Evolutionary conservation across 2,888 invertebrate species (phyloP), one percentile per base, ranked within the genome.

Genomic region (Panzeria rudis): DNA sequence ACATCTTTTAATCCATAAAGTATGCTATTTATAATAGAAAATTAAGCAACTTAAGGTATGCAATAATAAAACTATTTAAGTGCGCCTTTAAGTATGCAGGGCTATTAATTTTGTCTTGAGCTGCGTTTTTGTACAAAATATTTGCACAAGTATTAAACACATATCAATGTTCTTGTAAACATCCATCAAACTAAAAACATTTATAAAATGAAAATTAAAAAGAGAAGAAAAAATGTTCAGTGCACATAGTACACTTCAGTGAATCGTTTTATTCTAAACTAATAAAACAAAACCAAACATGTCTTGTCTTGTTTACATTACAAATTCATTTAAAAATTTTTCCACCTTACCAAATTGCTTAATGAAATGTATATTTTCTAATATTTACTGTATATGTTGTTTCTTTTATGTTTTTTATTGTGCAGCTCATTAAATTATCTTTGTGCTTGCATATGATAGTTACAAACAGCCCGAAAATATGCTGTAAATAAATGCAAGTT

Each of bases 301-400:
- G 66, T 50, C 50, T 59, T 66, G 73, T 80, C 59, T 66, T 72
- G 72, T 59, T 66, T 56, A 38, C 54, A 38, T 59, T 80, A 62
- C 25, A 59, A 73, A 68, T 59, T 66, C 56, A 66, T 80, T 50
- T 50, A 66, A 66, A 73, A 66, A 44, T 59, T 8, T 38, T 73
- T 73, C 50, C 66, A 73, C 56, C 66, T 73, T 73, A 73, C 59
- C 29, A 52, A 73, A 50, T 73, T 80, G 80, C 73, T 68, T 80
- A 80, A 80, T 80, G 80, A 80, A 80, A 73, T 80, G 80, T 68
- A 73, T 23, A 50, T 20, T 80, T 73, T 69, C 50, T 52, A 38
- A 9, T 47, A 59, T 25, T 20, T 23, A n/a, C n/a, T n/a, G n/a
- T 20, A 5, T 17, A 50, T 35, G 44, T 32, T 59, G 20, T n/a